These are phyloP conservation scores for Daphoenositta chrysoptera DNA, from an alignment of 2,113 vertebrate genomes.

Conservation along the genomic window DNA sequence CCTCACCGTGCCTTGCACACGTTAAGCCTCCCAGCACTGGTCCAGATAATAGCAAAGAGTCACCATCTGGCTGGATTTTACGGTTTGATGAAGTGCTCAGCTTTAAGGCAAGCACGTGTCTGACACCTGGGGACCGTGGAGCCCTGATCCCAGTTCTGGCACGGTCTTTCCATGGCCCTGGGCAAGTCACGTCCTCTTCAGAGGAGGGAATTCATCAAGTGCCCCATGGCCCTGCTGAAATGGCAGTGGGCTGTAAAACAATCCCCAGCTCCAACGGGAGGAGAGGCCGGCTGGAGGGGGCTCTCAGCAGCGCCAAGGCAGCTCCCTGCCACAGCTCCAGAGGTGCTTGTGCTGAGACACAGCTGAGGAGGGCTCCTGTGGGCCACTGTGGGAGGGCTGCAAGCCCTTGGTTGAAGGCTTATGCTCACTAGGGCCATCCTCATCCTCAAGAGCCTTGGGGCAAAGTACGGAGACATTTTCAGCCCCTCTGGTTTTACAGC, in stretches of 20 bases:
- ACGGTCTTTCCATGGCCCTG: slow-evolving; percentile 6
- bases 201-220: slow-evolving; percentile 41
- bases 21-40: slow-evolving; percentile 39
- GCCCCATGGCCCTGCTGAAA: background rate
- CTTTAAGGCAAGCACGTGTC: slow-evolving; percentile 62
- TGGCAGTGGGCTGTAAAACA: slow-evolving; percentile 18
- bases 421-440: background rate
- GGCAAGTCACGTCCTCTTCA: slow-evolving; percentile 48
- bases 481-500: background rate
- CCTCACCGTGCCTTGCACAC: slow-evolving; percentile 28
- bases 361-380: background rate
- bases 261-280: background rate
- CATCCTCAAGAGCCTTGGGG: background rate
- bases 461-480: background rate
- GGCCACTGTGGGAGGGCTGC: background rate
- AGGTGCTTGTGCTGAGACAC: background rate
- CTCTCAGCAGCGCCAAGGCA: background rate
- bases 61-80: slow-evolving; percentile 67
- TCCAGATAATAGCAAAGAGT: slow-evolving; percentile 48
- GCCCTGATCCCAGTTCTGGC: slow-evolving; percentile 56
- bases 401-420: background rate
- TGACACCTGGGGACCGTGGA: slow-evolving; percentile 43
- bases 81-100: slow-evolving; percentile 64
- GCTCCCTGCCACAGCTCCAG: background rate
- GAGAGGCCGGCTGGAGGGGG: background rate